Evolutionary conservation across 2,113 vertebrate genomes (phyloP), one percentile per base, ranked within the genome.

Genomic region (Hipposideros armiger): DNA sequence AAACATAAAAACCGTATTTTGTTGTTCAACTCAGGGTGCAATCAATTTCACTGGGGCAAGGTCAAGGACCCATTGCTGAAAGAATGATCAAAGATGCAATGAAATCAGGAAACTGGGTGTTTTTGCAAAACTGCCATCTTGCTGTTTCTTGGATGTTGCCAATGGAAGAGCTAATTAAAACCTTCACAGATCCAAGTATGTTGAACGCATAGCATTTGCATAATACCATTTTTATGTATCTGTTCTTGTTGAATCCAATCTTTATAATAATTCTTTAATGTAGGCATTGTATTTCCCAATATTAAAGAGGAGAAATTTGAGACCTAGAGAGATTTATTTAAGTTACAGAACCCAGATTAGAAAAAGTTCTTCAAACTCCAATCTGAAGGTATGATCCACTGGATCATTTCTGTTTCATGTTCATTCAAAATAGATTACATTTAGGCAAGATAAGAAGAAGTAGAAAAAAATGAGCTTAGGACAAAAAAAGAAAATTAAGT

Each of bases 131-230:
- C 94, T 99, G 98, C 95, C 99, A 99, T 85, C 98, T 99, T 72
- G 98, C 99, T 1, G 98, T 99, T 22, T 99, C 99, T 76, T 99
- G 99, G 99, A 99, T 99, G 99, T 91, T 99, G 94, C 92, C 99
- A 56, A 99, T 99, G 98, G 99, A 99, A 97, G 99, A 99, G 92
- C 98, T 99, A 88, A 98, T 99, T 95, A 99, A 99, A 98, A 98
- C 97, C 82, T 99, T 99, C 96, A 98, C 97, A 15, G 99, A 99
- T 70, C 98, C 98, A 94, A 98, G 98, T 99, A 98, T 20, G 96
- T 97, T 50, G 11, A 95, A n/a, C 36, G 24, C 11, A 30, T 52
- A 32, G 4, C 28, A 77, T 14, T 52, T 88, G 11, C 42, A 77
- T 54, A 86, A 77, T 76, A 22, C 1, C 28, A 50, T 22, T 76